Conservation (phyloP, 2,888 invertebrate species). For the Drosophila infuscata region DNA sequence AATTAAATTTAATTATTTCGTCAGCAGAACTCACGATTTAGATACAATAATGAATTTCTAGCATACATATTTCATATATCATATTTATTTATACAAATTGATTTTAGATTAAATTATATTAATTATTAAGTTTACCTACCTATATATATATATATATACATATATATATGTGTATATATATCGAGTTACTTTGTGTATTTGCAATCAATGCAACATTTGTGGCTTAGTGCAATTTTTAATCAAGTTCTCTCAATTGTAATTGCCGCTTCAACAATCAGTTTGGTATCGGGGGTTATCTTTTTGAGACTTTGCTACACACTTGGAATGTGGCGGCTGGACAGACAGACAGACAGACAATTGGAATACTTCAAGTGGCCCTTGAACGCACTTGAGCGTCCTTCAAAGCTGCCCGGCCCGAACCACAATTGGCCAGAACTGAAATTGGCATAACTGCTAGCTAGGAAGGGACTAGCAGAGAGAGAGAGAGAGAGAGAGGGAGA, state of each 20-base stretch:
- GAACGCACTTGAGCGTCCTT: slow-evolving; percentile 29
- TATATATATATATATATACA: neutral
- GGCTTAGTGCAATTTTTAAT: neutral
- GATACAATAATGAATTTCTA: neutral
- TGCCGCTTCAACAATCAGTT: neutral
- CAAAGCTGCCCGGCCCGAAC: slow-evolving; percentile 7
- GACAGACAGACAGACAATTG: neutral
- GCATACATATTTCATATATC: too few relatives aligned
- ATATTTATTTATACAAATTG: neutral
- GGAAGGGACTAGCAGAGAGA: neutral
- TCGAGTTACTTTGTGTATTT: neutral
- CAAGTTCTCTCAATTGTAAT: neutral
- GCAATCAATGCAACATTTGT: neutral
- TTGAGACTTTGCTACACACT: neutral
- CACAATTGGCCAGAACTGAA: neutral
- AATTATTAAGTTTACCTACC: neutral
- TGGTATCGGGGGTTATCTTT: neutral
- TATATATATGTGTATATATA: neutral
- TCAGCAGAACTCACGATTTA: neutral
- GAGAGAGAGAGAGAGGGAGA: neutral
- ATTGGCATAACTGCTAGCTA: slow-evolving; percentile 3
- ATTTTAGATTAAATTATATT: neutral
- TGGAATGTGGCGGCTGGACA: neutral
- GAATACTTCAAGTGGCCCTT: slow-evolving; percentile 8
- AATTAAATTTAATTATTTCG: neutral